Conservation (phyloP, 2,888 invertebrate species). For the Conus canariensis region DNA sequence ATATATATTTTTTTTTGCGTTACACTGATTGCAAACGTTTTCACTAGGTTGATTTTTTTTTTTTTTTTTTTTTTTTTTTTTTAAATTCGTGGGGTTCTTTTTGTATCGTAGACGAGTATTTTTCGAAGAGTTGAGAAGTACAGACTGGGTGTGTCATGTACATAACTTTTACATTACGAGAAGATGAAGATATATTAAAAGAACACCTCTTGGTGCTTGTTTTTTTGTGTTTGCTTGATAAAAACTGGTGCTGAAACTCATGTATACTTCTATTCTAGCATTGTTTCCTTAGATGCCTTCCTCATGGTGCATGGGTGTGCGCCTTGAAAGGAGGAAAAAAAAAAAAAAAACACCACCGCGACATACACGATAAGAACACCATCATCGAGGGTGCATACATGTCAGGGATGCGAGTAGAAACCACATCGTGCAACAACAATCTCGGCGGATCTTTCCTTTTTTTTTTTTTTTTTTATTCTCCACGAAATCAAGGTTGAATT, state of each 20-base stretch:
- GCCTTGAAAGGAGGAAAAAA: neutral
- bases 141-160: conserved; percentile 3
- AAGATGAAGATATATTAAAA: neutral
- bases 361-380: no score
- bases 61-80: neutral
- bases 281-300: neutral
- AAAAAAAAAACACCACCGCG: neutral
- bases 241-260: neutral
- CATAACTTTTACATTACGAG: neutral
- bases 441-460: neutral
- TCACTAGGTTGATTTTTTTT: no score
- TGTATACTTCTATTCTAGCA: neutral
- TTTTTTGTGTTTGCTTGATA: neutral
- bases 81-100: neutral
- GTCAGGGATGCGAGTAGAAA: neutral
- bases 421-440: neutral
- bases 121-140: neutral
- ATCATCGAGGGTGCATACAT: neutral
- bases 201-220: conserved; percentile 19
- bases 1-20: no score
- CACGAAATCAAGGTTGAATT: neutral
- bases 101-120: neutral
- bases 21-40: no score
- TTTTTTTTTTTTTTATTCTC: neutral
- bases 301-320: neutral